Evolutionary conservation across 2,888 invertebrate genomes (phyloP).

Genomic region (Meteorus colon): DNA sequence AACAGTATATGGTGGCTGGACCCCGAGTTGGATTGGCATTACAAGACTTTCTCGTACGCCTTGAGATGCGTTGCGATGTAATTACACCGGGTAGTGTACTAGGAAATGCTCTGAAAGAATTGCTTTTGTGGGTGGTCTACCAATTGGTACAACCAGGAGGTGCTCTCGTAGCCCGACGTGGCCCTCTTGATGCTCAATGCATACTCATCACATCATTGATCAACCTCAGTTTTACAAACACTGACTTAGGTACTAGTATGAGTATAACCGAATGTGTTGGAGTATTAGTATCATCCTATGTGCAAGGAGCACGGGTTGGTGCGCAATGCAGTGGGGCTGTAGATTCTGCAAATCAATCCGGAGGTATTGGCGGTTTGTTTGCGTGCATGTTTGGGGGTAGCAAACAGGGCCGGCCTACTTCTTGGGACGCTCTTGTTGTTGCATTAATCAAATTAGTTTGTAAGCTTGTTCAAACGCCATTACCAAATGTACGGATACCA

Average conservation of each 20-base stretch:
- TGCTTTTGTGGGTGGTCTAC: slow-evolving; percentile 82
- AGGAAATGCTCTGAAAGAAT: slow-evolving; percentile 78
- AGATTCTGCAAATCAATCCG: slow-evolving; percentile 74
- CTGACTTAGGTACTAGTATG: slow-evolving; percentile 82
- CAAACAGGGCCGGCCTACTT: slow-evolving; percentile 80
- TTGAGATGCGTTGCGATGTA: slow-evolving; percentile 81
- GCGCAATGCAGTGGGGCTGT: slow-evolving; percentile 70
- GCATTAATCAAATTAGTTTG: slow-evolving; percentile 82
- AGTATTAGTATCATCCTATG: slow-evolving; percentile 68
- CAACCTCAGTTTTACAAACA: slow-evolving; percentile 80
- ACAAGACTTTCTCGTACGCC: slow-evolving; percentile 81
- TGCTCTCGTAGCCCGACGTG: slow-evolving; percentile 78
- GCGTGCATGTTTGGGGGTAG: slow-evolving; percentile 82
- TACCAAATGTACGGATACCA: slow-evolving; percentile 70
- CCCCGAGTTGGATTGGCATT: slow-evolving; percentile 84
- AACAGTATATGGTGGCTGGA: slow-evolving; percentile 79
- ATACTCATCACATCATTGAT: slow-evolving; percentile 81
- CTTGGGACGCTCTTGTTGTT: slow-evolving; percentile 82
- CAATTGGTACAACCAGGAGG: slow-evolving; percentile 83
- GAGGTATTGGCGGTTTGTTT: slow-evolving; percentile 84
- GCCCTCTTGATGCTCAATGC: slow-evolving; percentile 85
- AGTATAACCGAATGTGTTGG: slow-evolving; percentile 84
- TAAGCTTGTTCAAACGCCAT: slow-evolving; percentile 79
- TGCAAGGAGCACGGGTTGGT: slow-evolving; percentile 67
- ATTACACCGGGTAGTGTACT: slow-evolving; percentile 75